Evolutionary conservation across 2,888 invertebrate species (phyloP), one percentile per base, ranked within the genome.

Genomic region (Phoenoteleia sp.): DNA sequence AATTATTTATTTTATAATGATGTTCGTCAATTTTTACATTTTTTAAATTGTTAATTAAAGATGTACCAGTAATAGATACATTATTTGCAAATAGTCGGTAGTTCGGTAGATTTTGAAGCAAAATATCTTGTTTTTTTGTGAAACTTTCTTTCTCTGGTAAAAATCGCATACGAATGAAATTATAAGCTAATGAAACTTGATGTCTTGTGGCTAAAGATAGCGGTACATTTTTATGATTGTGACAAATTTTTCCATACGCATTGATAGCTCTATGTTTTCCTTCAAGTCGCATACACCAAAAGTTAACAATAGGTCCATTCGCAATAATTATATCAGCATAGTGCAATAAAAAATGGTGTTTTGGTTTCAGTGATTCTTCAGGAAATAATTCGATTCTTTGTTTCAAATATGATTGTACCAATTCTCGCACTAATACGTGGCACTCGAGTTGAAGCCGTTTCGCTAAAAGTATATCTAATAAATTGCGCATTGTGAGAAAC

Each of bases 261-360:
- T 36, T 58, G 29, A 81, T 42, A 11, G 15, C 9, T n/a, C 67
- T 33, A 58, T 85, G 82, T 19, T 76, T 72, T 2, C 25, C 52
- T 19, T 85, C 74, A 42, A 81, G 62, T 36, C 75, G 25, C 79
- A 85, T 75, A 15, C 77, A 80, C 72, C 81, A 81, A 39, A 62
- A 60, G 56, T 83, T 81, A n/a, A 81, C 45, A 13, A 86, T 54
- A 2, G 86, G 86, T 11, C 86, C 83, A 19, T 54, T 54, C 1
- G 45, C 3, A 19, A 15, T 5, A 6, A 54, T 27, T 15, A 54
- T n/a, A 5, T 36, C 21, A 11, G 58, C 11, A n/a, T 36, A 58
- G 19, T 58, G 33, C n/a, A 58, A 15, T 17, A 58, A 36, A 13
- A 45, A 66, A 64, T 82, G 81, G 33, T 82, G 82, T 29, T 85